Evolutionary conservation across 2,888 invertebrate species (phyloP), one percentile per base, ranked within the genome.

Genomic region (Napeogenes inachia): DNA sequence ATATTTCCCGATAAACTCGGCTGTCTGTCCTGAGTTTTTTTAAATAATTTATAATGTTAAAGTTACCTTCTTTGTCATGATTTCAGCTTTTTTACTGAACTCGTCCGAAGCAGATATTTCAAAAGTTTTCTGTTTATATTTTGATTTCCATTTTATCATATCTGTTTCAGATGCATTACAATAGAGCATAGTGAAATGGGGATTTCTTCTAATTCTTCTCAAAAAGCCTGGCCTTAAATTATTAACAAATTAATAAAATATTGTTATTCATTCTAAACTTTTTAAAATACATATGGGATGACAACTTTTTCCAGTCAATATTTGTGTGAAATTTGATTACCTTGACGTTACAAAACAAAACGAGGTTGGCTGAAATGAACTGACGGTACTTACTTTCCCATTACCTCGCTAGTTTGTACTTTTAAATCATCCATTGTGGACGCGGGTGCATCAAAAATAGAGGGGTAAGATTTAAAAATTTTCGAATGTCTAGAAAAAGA

Each of bases 111-210:
- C 89, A 2, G 89, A 89, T 4, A 90, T 79, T 70, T 89, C 87
- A 50, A 87, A 84, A 2, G 69, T 67, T 67, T 89, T 89, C 63
- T 82, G 78, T 69, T 87, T 89, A 65, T 87, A 90, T 62, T 89
- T 85, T 0, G 91, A 91, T 2, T 87, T 82, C 91, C 91, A 91
- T 63, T 85, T 89, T 30, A 91, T 91, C 87, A 90, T 89, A 63
- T 91, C 91, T 2, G 86, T 86, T 74, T 89, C 89, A 2, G 89
- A 87, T 68, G 85, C 79, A 63, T 82, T 82, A 67, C 88, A 89
- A 65, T 87, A 88, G 12, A 91, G 68, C 84, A 90, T 84, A 2
- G 84, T 79, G 56, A 77, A 86, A 69, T 84, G 84, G 2, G 89
- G 90, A 68, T 90, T 89, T 47, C 66, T 75, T 2, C 54, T 38